Conservation (phyloP, 2,888 invertebrate genomes). For the Lasioglossum vierecki region DNA sequence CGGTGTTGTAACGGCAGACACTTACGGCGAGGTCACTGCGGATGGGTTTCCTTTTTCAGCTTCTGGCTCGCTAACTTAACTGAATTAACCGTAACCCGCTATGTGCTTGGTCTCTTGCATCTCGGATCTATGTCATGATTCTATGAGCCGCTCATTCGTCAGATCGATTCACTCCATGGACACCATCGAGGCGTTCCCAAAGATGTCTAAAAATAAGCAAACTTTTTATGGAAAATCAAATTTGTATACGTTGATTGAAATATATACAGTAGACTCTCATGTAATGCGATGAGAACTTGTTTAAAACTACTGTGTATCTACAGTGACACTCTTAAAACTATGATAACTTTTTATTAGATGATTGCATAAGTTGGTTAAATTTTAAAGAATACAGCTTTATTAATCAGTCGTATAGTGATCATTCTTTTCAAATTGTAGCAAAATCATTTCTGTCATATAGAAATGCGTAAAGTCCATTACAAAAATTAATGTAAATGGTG, state of each 20-base stretch:
- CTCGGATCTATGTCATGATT: slow-evolving; percentile 33
- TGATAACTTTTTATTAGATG: too few relatives aligned
- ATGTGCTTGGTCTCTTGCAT: slow-evolving; percentile 61
- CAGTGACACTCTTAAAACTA: too few relatives aligned
- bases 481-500: neutral
- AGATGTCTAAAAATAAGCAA: neutral
- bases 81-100: slow-evolving; percentile 68
- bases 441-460: too few relatives aligned
- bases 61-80: slow-evolving; percentile 63
- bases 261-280: too few relatives aligned
- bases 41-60: slow-evolving; percentile 70
- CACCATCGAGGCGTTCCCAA: neutral
- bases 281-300: too few relatives aligned
- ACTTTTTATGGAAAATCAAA: neutral
- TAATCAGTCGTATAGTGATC: too few relatives aligned
- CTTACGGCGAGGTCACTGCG: slow-evolving; percentile 59
- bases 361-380: too few relatives aligned
- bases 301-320: too few relatives aligned
- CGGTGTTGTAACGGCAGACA: slow-evolving; percentile 47
- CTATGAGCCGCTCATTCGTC: neutral
- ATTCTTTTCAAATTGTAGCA: too few relatives aligned
- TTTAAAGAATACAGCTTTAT: too few relatives aligned
- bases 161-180: neutral
- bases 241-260: neutral
- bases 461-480: too few relatives aligned